Evolutionary conservation across 2,113 vertebrate species (phyloP), one percentile per base, ranked within the genome.

Genomic region (Pachycephala philippinensis): DNA sequence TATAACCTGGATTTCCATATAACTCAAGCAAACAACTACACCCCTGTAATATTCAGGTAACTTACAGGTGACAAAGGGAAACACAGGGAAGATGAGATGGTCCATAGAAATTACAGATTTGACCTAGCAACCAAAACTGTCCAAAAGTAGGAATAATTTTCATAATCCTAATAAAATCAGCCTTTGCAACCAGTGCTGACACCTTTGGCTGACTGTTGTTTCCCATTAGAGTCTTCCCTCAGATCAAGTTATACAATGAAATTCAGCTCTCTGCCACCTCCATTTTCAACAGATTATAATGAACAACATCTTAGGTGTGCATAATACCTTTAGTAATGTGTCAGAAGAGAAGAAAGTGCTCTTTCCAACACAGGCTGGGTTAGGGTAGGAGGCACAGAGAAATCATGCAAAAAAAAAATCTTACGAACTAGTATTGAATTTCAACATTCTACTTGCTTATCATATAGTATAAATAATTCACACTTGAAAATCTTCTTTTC

Each of bases 401-500:
- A 80, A 71, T 63, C 97, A 97, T 91, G 97, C 95, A 4, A 44
- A 98, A 98, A 98, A 98, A 98, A 97, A 97, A 95, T 97, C 96
- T 91, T 82, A 61, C 4, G 49, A 97, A 96, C 97, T 95, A 95
- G 97, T 95, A 97, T 95, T 98, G 97, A 97, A 98, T 99, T 99
- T 98, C 98, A 88, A 95, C 96, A 93, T 96, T 96, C 97, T 71
- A 72, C 95, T 98, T 98, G 78, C 96, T 98, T 98, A 97, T 98
- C 96, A 98, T 96, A 93, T 57, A 92, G 95, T 78, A 98, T 98
- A 98, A 99, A 99, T 98, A 98, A 98, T 98, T 98, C 98, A 99
- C 97, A 95, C 28, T 93, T 83, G 96, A 97, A 98, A 98, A 97
- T 97, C 97, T 97, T 97, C 98, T 98, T 97, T 98, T 98, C 97